Evolutionary conservation across 1,140 invertebrate genomes (phyloP), one percentile per base, ranked within the genome.

Genomic region (Macrotrachela quadricornifera): DNA sequence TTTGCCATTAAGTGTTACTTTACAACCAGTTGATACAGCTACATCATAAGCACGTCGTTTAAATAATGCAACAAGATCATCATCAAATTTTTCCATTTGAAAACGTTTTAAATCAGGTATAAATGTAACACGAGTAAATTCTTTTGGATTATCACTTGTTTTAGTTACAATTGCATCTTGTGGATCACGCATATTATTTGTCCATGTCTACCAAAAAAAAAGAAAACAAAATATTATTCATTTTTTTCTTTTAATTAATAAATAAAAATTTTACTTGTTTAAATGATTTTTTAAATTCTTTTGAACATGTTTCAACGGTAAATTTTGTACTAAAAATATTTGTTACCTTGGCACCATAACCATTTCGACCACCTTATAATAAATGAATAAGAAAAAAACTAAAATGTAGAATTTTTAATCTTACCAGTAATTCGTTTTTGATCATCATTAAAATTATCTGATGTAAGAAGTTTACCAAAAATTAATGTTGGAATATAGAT

Each of bases 401-500:
- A 8, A 30, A 30, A 30, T 4, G 21, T 30, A 4, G 8, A 8
- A 4, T 2, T 30, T 30, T 4, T 30, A 2, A 8, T 30, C 21
- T 30, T 30, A 30, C 21, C 91, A 41, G 72, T 74, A 1, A 76
- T 74, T 76, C 99, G 97, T 66, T 91, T 83, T 64, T 99, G 88
- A 61, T 85, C 81, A 64, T 99, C 94, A 70, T 99, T 85, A 68
- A 95, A 99, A 69, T 99, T 99, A 6, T 91, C 96, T 3, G 91
- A 97, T 42, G 94, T 99, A 47, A 99, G 71, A 15, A 99, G 71
- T 70, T 97, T 91, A 17, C 94, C 94, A 71, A 99, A 99, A 59
- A 99, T 99, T 81, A 99, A 83, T 0, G 92, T 92, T 0, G 94
- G 94, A 6, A 99, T 90, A 74, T 78, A 96, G 83, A 97, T 92